Evolutionary conservation across 1,140 invertebrate genomes (phyloP), one percentile per base, ranked within the genome.

Genomic region (Cydia pomonella): DNA sequence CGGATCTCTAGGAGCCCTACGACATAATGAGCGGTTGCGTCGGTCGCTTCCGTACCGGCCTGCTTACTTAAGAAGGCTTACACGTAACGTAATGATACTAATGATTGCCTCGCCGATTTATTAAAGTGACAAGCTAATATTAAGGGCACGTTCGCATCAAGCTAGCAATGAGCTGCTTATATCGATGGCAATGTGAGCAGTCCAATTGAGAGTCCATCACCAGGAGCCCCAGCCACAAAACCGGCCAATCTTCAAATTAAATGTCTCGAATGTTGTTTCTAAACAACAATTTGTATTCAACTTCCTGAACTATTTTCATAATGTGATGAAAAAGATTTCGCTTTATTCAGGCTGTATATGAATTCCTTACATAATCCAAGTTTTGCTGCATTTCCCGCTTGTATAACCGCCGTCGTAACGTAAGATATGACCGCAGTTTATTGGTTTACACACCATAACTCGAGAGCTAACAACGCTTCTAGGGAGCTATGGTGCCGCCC

Each of bases 401-500:
- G 64, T 69, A 41, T 38, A 66, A 33, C 21, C 25, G 63, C 27
- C 63, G 25, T n/a, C 27, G n/a, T n/a, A n/a, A n/a, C n/a, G 27
- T 69, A 41, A 69, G 64, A 69, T 69, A 69, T 69, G n/a, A 38
- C 64, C 27, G 64, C 16, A n/a, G 29, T 69, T 69, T 33, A 69
- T 38, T 69, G 53, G 47, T 27, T 74, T 69, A 66, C 21, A 38
- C n/a, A 33, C 41, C 38, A 71, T 75, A 75, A 71, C 64, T 75
- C 47, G 38, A 38, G 47, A 69, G 21, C 64, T 75, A 75, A 75
- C 64, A 75, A 75, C 25, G 74, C 29, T 44, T 12, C 62, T 72
- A 73, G 75, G 62, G 77, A 76, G 63, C 73, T 77, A 74, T 76
- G 75, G 79, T 76, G 74, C 76, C 80, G 82, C 81, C 82, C 76